Percentiles rank a stretch among this genome's conserved stretches.
Evolutionary conservation across 2,113 vertebrate species (phyloP).

Genomic region (Eolophus roseicapilla): DNA sequence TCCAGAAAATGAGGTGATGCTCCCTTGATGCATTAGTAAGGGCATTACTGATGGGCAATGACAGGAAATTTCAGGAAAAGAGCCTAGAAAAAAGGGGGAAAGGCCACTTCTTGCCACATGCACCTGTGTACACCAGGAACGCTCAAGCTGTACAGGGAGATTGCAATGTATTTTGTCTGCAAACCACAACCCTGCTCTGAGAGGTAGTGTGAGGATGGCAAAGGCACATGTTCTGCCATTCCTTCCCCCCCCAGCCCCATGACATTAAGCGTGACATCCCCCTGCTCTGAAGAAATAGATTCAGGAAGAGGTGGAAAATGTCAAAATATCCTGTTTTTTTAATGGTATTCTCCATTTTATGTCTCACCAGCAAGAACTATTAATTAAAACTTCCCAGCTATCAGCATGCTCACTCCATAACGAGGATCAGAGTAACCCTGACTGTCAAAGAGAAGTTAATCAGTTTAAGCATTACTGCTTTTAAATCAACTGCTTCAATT

Average conservation of each 20-base stretch:
- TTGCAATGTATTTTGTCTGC: background rate
- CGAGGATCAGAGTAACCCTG: background rate
- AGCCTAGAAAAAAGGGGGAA: background rate
- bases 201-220: background rate
- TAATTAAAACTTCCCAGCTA: slow-evolving; percentile 41
- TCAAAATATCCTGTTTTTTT: background rate
- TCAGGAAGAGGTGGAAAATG: background rate
- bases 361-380: background rate
- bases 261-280: background rate
- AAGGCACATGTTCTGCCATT: background rate
- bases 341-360: background rate
- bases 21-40: background rate
- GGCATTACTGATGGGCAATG: background rate
- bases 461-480: slow-evolving; percentile 24
- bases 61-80: background rate
- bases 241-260: background rate
- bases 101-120: background rate
- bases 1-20: background rate
- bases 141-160: background rate
- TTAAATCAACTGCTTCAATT: slow-evolving; percentile 6
- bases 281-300: background rate
- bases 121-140: rapidly evolving
- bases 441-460: slow-evolving; percentile 16
- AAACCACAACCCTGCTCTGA: background rate
- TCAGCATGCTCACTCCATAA: background rate